These are phyloP conservation scores for Thunnus albacares DNA, from an alignment of 2,797 vertebrate species.

Conservation along the genomic window DNA sequence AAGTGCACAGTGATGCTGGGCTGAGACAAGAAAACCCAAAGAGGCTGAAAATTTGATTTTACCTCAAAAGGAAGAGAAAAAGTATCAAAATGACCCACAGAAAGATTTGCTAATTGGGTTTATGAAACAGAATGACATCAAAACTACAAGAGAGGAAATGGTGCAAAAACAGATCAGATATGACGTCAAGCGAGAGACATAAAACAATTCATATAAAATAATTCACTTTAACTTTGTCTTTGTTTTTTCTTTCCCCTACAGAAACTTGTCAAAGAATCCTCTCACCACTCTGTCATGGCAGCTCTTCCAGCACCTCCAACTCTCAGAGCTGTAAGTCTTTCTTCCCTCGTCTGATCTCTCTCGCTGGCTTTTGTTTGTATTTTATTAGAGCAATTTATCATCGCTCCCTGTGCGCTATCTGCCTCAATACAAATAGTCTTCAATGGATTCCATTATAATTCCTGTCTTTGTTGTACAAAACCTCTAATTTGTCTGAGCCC, in stretches of 20 bases:
- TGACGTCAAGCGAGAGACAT: constrained; percentile 29
- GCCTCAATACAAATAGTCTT: constrained; percentile 67
- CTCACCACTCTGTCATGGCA: constrained; percentile 97
- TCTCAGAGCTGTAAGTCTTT: constrained; percentile 96
- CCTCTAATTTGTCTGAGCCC: constrained; percentile 68
- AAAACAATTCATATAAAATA: constrained; percentile 22
- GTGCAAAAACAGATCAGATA: constrained; percentile 23
- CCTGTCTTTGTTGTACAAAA: constrained; percentile 71
- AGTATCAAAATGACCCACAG: neutral
- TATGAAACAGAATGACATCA: constrained; percentile 26
- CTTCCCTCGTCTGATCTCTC: constrained; percentile 57
- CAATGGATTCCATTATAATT: constrained; percentile 61
- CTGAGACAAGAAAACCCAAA: neutral
- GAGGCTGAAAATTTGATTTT: constrained; percentile 24
- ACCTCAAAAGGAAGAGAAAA: constrained; percentile 15
- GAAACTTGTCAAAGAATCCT: constrained; percentile 98
- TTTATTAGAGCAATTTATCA: constrained; percentile 77
- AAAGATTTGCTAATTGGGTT: constrained; percentile 37
- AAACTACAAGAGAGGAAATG: constrained; percentile 3
- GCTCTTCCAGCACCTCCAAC: constrained; percentile 97
- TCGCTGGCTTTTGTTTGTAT: constrained; percentile 66
- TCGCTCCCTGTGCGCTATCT: constrained; percentile 49
- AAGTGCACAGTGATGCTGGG: neutral
- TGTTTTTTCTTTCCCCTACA: constrained; percentile 74
- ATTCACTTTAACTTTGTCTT: constrained; percentile 43